phyloP scores from a whole-genome alignment of 2,888 invertebrate species.

The Hyppa rectilinea region DNA sequence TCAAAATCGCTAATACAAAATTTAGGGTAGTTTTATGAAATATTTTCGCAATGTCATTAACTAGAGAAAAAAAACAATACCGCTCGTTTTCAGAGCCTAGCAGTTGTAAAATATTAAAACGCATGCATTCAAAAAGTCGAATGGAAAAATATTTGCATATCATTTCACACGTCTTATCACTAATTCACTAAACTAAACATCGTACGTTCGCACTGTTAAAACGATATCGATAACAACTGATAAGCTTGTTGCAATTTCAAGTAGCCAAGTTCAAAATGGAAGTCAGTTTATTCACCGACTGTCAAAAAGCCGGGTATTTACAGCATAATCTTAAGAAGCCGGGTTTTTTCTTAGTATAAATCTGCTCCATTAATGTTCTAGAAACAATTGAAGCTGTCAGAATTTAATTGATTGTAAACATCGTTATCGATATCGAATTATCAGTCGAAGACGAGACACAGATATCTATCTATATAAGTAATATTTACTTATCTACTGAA shows the following conservation, averaged over 20 bases:
- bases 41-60: not conserved
- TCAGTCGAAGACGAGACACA: conserved; percentile 44
- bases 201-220: conserved; percentile 43
- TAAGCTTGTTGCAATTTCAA: conserved; percentile 36
- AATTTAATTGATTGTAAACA: conserved; percentile 22
- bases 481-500: conserved; percentile 48
- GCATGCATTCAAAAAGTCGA: conserved; percentile 48
- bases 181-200: conserved; percentile 44
- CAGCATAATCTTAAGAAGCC: not conserved
- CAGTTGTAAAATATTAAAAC: conserved; percentile 10
- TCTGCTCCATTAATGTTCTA: conserved; percentile 11
- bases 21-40: not conserved
- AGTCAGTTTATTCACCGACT: conserved; percentile 13
- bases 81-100: not conserved
- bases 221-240: conserved; percentile 59
- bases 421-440: conserved; percentile 60
- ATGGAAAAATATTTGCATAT: conserved; percentile 38
- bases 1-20: not conserved
- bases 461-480: conserved; percentile 50
- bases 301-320: not conserved
- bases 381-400: conserved; percentile 14
- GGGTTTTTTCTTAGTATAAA: not conserved
- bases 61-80: conserved; percentile 8
- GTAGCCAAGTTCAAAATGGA: conserved; percentile 21
- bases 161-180: conserved; percentile 44